phyloP scores from a whole-genome alignment of 2,797 vertebrate genomes.

The Chiroxiphia lanceolata region DNA sequence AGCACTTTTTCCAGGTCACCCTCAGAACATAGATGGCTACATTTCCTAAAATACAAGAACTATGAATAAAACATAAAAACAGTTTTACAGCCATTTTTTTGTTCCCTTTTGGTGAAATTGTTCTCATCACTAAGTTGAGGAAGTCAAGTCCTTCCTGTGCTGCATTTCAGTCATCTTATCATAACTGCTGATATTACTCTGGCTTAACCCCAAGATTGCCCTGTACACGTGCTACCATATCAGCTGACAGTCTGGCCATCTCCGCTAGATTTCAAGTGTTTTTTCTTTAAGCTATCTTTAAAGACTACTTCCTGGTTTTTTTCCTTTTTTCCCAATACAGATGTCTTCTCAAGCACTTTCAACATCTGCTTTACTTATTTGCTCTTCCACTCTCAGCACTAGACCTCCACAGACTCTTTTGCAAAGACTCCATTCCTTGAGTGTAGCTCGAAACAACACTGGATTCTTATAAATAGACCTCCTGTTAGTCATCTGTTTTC shows the following conservation, averaged over 20 bases:
- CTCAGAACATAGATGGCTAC: not conserved
- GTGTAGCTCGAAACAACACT: not conserved
- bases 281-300: not conserved
- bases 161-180: not conserved
- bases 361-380: not conserved
- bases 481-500: not conserved
- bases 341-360: not conserved
- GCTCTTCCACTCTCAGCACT: not conserved
- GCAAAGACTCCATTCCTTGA: not conserved
- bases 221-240: not conserved
- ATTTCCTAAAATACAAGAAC: not conserved
- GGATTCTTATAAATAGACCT: not conserved
- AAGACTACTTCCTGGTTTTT: not conserved
- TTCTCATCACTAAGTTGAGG: not conserved
- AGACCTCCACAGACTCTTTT: not conserved
- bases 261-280: not conserved
- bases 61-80: not conserved
- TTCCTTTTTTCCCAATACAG: accelerated
- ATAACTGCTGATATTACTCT: not conserved
- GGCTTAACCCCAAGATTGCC: not conserved
- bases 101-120: not conserved
- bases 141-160: not conserved
- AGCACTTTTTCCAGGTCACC: not conserved
- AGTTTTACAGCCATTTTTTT: not conserved
- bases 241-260: not conserved